Evolutionary conservation across 2,888 invertebrate genomes (phyloP).

Genomic region (Onthophagus sagittarius): DNA sequence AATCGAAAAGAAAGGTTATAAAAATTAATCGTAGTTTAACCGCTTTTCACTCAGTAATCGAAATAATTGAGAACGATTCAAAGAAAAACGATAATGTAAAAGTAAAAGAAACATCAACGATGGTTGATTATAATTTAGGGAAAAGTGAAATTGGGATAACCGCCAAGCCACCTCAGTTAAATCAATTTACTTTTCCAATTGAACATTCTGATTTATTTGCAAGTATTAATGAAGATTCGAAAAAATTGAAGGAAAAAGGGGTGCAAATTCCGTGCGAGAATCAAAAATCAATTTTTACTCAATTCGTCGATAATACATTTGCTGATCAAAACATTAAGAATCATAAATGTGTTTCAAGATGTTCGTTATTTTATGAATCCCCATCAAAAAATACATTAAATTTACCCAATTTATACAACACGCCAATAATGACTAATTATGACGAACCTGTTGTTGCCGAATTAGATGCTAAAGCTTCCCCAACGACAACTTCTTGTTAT

Average conservation of each 20-base stretch:
- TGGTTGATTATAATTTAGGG: not conserved
- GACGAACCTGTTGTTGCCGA: not conserved
- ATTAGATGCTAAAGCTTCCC: not conserved
- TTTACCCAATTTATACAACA: not conserved
- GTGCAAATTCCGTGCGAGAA: too few relatives aligned
- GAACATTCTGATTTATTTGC: not conserved
- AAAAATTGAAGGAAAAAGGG: too few relatives aligned
- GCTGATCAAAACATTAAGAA: too few relatives aligned
- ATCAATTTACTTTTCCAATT: not conserved
- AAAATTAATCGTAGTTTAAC: not conserved
- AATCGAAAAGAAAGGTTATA: not conserved
- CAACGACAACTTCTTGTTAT: not conserved
- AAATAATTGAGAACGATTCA: not conserved
- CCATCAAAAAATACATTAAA: not conserved
- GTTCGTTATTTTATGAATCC: not conserved
- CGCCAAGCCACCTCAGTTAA: not conserved
- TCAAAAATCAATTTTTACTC: too few relatives aligned
- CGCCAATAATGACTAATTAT: not conserved
- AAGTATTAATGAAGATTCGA: not conserved
- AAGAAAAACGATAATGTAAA: not conserved
- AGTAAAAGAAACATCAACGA: not conserved
- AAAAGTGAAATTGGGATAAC: constrained; percentile 3
- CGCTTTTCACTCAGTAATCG: not conserved
- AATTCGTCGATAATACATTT: too few relatives aligned
- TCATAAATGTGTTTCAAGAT: not conserved